Evolutionary conservation across 1,140 invertebrate genomes (phyloP).

Genomic region (Bombus terrestris): DNA sequence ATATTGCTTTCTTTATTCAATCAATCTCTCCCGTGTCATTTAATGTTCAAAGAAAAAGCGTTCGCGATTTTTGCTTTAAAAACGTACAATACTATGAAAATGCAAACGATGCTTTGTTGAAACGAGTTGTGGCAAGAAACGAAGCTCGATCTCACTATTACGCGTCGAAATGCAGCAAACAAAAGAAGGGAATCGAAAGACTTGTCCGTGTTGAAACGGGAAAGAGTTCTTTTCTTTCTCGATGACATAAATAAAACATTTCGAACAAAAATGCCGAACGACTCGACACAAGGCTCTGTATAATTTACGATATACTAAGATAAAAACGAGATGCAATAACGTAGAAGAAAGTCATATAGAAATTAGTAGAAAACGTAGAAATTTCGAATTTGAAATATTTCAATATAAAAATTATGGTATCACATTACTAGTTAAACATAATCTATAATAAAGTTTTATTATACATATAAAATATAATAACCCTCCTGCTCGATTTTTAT

Average conservation of each 20-base stretch:
- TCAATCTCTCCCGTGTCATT: neutral
- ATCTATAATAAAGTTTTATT: too few relatives aligned
- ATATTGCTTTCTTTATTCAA: neutral
- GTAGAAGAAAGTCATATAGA: neutral
- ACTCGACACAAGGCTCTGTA: too few relatives aligned
- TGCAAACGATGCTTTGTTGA: neutral
- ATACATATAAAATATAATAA: too few relatives aligned
- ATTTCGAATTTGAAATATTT: neutral
- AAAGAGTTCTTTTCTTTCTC: constrained; percentile 1
- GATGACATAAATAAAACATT: constrained; percentile 17
- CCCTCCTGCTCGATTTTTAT: neutral
- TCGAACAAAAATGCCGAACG: neutral
- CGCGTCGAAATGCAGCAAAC: constrained; percentile 18
- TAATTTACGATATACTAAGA: neutral
- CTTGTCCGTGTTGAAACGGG: neutral
- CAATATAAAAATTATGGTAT: neutral
- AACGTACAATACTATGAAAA: neutral
- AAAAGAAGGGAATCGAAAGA: neutral
- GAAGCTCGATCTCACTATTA: constrained; percentile 26
- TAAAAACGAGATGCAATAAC: neutral
- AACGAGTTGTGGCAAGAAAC: constrained; percentile 13
- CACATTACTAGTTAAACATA: neutral
- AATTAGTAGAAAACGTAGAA: neutral
- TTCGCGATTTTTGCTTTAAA: neutral
- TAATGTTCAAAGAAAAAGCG: neutral